Evolutionary conservation across 2,888 invertebrate species (phyloP).

Genomic region (Drosophila melanosoma): DNA sequence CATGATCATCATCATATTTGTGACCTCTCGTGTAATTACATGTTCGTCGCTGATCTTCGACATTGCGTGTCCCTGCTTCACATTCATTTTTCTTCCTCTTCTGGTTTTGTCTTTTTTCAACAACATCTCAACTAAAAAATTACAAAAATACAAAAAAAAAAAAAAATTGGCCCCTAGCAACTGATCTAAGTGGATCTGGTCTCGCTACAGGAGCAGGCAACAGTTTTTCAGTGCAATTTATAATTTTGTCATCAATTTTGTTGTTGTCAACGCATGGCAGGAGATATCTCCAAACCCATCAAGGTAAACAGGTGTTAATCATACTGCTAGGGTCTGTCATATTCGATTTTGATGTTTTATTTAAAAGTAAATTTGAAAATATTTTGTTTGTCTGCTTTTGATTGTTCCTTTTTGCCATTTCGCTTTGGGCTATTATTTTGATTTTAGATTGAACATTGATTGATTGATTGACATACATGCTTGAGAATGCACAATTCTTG

Average conservation of each 20-base stretch:
- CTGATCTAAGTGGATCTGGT: background rate
- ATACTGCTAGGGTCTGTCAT: background rate
- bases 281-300: background rate
- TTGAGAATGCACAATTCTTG: background rate
- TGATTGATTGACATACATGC: constrained; percentile 64
- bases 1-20: constrained; percentile 1
- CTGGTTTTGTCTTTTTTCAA: constrained; percentile 46
- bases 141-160: background rate
- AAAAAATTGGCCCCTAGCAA: background rate
- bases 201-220: background rate
- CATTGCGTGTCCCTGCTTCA: constrained; percentile 42
- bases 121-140: constrained; percentile 59
- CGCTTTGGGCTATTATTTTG: constrained; percentile 56
- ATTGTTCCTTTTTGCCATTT: constrained; percentile 19
- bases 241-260: background rate
- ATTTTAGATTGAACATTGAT: constrained; percentile 73
- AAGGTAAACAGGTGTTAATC: background rate
- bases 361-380: background rate
- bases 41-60: constrained; percentile 29
- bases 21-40: constrained; percentile 48
- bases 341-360: background rate
- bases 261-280: background rate
- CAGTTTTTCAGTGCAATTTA: background rate
- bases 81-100: background rate
- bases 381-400: background rate